Evolutionary conservation across 2,888 invertebrate species (phyloP), one percentile per base, ranked within the genome.

Genomic region (Meliscaeva auricollis): DNA sequence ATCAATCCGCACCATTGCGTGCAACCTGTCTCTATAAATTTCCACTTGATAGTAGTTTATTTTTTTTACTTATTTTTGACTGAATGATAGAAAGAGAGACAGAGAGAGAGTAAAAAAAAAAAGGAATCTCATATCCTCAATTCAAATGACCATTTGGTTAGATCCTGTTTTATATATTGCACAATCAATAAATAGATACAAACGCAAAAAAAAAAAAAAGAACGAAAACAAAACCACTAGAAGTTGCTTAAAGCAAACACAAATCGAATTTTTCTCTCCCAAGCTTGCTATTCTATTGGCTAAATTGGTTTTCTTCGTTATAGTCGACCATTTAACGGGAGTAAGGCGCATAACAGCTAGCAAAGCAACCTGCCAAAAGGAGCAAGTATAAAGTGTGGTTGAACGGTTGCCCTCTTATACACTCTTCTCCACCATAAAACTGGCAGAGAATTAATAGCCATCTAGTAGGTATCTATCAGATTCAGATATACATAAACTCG

Each of bases 101-200:
- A n/a, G n/a, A n/a, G n/a, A n/a, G n/a, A n/a, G n/a, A n/a, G n/a
- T n/a, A n/a, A n/a, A n/a, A 62, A n/a, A 32, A 22, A 46, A 48
- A 26, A 64, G n/a, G 41, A 62, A 70, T 22, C 62, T 13, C 35
- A 50, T 58, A 58, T 52, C 50, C 30, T 50, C 54, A 41, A 15
- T 32, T 17, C 76, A 68, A 82, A 50, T 73, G 70, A 66, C 72
- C 72, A 76, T 62, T 70, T 44, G 62, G 41, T n/a, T 73, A 69
- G 69, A 79, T 83, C 83, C 83, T 79, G 82, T 83, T 83, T 78
- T 73, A 72, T 76, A 60, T 56, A 77, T 83, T 83, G 78, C 78
- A 64, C 83, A 83, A 79, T 62, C 62, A 74, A 73, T 38, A 56
- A 9, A 52, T 11, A 46, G 66, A 68, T 62, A 54, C 38, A 52